These are phyloP conservation scores for Oncorhynchus nerka DNA, from an alignment of 2,113 vertebrate species.

Conservation along the genomic window DNA sequence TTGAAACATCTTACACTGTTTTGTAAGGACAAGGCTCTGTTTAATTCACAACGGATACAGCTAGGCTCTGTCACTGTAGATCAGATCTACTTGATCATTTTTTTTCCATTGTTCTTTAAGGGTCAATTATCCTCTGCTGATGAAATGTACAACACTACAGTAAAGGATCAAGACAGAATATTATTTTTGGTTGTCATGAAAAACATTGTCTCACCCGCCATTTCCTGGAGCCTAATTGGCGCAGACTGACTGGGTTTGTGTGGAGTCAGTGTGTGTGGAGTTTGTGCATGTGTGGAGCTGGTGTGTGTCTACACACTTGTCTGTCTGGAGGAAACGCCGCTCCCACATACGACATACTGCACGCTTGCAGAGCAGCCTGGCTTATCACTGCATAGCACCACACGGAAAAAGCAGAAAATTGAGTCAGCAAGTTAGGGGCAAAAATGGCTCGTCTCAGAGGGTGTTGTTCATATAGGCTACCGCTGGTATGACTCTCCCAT, in stretches of 20 bases:
- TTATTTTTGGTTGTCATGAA: conserved; percentile 30
- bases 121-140: conserved; percentile 21
- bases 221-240: conserved; percentile 38
- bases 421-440: too few species aligned
- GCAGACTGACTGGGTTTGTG: not conserved
- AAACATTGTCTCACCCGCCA: conserved; percentile 11
- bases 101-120: not conserved
- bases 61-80: conserved; percentile 28
- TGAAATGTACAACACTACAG: not conserved
- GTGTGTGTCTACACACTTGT: not conserved
- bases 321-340: not conserved
- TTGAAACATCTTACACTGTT: conserved; percentile 18
- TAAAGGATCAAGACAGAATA: conserved; percentile 23
- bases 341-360: too few species aligned
- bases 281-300: too few species aligned
- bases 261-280: too few species aligned
- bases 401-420: not conserved
- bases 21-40: conserved; percentile 27
- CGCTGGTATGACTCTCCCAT: conserved; percentile 24
- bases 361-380: not conserved
- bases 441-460: too few species aligned
- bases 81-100: not conserved
- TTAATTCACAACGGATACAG: conserved; percentile 30
- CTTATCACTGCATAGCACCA: not conserved
- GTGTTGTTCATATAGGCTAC: conserved; percentile 18